phyloP scores from a whole-genome alignment of 2,888 invertebrate species.

The Baronia brevicornis region DNA sequence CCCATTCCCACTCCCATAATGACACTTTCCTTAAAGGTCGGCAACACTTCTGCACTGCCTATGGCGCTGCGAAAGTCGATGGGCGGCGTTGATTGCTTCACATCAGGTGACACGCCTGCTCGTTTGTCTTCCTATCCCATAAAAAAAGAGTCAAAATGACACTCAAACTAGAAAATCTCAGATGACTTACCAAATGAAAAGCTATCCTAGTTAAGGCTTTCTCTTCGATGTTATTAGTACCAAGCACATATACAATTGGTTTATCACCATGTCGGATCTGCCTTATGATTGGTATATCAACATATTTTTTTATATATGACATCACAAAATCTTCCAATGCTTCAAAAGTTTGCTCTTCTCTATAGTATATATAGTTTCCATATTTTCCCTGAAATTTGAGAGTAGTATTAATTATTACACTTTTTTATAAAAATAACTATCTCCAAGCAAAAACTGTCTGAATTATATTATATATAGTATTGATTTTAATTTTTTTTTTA shows the following conservation, averaged over 20 bases:
- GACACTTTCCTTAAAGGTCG: too few relatives aligned
- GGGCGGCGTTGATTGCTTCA: too few relatives aligned
- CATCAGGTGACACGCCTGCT: too few relatives aligned
- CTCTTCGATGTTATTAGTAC: conserved; percentile 68
- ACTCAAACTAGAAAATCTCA: not conserved
- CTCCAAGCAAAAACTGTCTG: too few relatives aligned
- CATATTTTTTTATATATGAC: conserved; percentile 61
- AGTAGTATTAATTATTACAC: too few relatives aligned
- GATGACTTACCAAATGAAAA: conserved; percentile 80
- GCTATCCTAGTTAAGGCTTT: conserved; percentile 79
- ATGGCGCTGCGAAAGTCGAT: too few relatives aligned
- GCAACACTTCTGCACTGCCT: too few relatives aligned
- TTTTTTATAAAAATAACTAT: too few relatives aligned
- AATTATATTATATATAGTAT: not conserved
- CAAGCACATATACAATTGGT: conserved; percentile 71
- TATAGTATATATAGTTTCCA: conserved; percentile 74
- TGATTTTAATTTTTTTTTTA: not conserved
- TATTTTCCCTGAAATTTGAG: conserved; percentile 66
- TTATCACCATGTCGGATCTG: conserved; percentile 33
- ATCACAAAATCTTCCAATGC: conserved; percentile 79
- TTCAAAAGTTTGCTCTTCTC: conserved; percentile 75
- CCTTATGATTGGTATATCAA: conserved; percentile 37
- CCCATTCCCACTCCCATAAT: too few relatives aligned
- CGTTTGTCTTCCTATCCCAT: too few relatives aligned
- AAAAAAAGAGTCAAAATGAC: not conserved